Evolutionary conservation across 1,140 invertebrate species (phyloP).

Genomic region (Monomorium pharaonis): DNA sequence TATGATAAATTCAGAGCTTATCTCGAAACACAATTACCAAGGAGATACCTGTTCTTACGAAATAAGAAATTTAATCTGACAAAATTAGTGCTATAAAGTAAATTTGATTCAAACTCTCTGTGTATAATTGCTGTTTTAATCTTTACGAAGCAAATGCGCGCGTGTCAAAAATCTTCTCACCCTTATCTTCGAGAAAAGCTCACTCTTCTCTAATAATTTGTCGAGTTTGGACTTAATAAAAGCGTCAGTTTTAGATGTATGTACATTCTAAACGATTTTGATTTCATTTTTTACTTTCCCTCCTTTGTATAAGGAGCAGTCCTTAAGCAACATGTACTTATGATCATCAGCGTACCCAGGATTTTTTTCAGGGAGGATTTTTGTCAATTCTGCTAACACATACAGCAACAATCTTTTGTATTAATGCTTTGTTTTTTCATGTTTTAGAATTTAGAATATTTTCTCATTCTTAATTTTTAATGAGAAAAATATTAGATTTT

Average conservation of each 20-base stretch:
- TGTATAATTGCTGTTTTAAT: not conserved
- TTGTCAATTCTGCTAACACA: too few relatives aligned
- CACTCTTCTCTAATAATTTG: not conserved
- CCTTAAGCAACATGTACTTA: not conserved
- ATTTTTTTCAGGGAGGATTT: too few relatives aligned
- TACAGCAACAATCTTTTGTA: too few relatives aligned
- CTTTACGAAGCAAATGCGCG: conserved; percentile 1
- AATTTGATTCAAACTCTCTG: conserved; percentile 9
- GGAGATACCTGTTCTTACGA: not conserved
- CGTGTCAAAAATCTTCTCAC: not conserved
- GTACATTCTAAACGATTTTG: not conserved
- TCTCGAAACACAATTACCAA: not conserved
- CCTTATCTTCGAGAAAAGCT: not conserved
- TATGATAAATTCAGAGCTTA: not conserved
- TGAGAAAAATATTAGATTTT: too few relatives aligned
- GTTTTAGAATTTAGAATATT: too few relatives aligned
- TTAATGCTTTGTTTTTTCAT: too few relatives aligned
- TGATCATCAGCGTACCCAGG: too few relatives aligned
- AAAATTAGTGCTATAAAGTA: conserved; percentile 1
- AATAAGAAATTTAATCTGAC: conserved; percentile 31
- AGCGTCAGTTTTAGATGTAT: not conserved
- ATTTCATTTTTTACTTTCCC: not conserved
- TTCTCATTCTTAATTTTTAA: too few relatives aligned
- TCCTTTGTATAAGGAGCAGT: too few relatives aligned
- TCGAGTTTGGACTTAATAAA: conserved; percentile 6